Base-by-base conservation (phyloP, 2,113 vertebrate genomes). In the Lepidothrix coronata region DNA sequence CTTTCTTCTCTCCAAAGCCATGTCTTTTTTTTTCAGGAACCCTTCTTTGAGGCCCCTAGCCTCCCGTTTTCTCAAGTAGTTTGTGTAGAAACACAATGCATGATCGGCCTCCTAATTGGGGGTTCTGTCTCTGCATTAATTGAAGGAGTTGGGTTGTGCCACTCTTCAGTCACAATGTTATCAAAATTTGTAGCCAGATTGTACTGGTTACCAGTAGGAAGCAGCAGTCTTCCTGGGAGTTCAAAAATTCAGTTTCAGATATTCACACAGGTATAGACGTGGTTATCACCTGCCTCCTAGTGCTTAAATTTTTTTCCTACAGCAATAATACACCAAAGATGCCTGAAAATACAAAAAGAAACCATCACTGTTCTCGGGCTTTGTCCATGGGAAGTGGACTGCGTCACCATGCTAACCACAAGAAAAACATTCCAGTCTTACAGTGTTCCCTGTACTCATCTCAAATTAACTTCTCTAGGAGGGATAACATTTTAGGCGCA, bases 391-490 rank as follows among this genome's bases (percentile, higher is more conserved):
- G 95, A 95, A 97, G 77, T 91, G 87, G 93, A 67, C 93, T 97
- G 96, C 94, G 84, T 95, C 96, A 93, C 93, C 43, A 48, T 92
- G 91, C 80, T 87, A 91, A 92, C 89, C 94, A 66, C 57, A 92
- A 96, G 93, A 96, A 95, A 95, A 96, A 91, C 96, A 95, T 95
- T 93, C 94, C 91, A 72, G 2, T 81, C 93, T 92, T 95, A 87
- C 81, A 96, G 86, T 95, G 89, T 55, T 96, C 94, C 61, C 49
- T 91, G 76, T 97, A 95, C 86, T 97, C 96, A 97, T 97, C 89
- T 96, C 94, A 96, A 97, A 96, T 97, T 95, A 96, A 92, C 94
- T 97, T 95, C 91, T 95, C 80, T 81, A 95, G 89, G 93, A 97
- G 89, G 95, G 65, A 85, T 95, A 92, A 89, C 91, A 95, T 95